Evolutionary conservation across 2,113 vertebrate species (phyloP).

Genomic region (Chionomys nivalis): DNA sequence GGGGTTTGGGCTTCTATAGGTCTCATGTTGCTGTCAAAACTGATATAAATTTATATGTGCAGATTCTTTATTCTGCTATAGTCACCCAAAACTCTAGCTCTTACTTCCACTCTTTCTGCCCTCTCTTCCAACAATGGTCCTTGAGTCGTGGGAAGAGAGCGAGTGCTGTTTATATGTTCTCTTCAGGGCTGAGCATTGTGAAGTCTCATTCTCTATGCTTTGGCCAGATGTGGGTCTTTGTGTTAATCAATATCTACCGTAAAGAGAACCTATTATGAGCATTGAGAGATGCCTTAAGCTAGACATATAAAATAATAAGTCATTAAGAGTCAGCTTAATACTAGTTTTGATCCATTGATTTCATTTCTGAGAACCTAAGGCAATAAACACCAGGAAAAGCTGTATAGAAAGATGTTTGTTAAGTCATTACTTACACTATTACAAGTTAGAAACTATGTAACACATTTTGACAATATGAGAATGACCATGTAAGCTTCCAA

Average conservation of each 20-base stretch:
- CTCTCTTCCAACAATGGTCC: not conserved
- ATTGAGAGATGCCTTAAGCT: not conserved
- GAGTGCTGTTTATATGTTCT: not conserved
- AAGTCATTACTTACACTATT: constrained; percentile 27
- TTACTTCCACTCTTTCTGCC: not conserved
- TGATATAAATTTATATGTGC: not conserved
- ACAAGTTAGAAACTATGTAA: constrained; percentile 29
- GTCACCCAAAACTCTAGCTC: not conserved
- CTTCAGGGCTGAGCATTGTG: not conserved
- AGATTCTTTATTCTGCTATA: not conserved
- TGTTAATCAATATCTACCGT: not conserved
- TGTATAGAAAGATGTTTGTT: not conserved
- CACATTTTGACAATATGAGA: not conserved
- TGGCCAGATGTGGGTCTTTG: not conserved
- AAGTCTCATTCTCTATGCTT: not conserved
- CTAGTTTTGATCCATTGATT: constrained; percentile 19
- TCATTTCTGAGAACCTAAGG: constrained; percentile 47
- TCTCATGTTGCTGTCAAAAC: not conserved
- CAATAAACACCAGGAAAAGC: constrained; percentile 46
- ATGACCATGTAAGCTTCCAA: constrained; percentile 23
- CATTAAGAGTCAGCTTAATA: not conserved
- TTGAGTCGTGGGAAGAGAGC: not conserved
- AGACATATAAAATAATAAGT: not conserved
- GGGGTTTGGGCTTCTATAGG: not conserved
- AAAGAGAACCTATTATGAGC: not conserved